Conservation (phyloP, 2,113 vertebrate genomes). For the Oxyruncus cristatus region DNA sequence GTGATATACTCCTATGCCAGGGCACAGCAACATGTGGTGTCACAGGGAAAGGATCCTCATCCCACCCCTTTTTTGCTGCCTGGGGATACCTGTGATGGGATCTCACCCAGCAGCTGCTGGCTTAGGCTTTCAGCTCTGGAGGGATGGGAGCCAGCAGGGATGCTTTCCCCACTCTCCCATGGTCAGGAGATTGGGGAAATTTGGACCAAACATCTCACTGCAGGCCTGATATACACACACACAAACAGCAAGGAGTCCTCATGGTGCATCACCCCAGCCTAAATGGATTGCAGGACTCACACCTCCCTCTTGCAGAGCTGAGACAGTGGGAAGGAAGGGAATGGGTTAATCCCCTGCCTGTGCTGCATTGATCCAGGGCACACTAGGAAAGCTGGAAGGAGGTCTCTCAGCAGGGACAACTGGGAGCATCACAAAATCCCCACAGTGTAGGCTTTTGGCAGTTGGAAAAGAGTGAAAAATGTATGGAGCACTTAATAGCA, state of each 20-base stretch:
- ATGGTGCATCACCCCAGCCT: no score
- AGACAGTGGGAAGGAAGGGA: neutral
- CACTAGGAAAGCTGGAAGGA: neutral
- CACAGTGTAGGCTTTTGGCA: neutral
- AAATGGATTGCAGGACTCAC: rapidly evolving
- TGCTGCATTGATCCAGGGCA: neutral
- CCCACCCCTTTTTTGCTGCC: neutral
- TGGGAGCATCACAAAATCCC: neutral
- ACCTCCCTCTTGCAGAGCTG: neutral
- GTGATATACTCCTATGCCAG: rapidly evolving
- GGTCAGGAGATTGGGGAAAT: neutral
- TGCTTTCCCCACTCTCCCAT: neutral
- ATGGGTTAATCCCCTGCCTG: neutral
- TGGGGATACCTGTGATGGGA: neutral
- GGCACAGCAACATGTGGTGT: neutral
- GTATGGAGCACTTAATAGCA: rapidly evolving
- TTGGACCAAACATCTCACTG: neutral
- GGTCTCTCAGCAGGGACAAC: neutral
- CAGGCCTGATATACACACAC: neutral
- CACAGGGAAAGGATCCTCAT: neutral
- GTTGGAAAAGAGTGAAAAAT: neutral
- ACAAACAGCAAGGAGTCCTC: neutral
- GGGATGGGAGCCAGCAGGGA: neutral
- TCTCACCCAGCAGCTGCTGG: neutral
- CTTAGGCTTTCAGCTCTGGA: neutral